These are phyloP conservation scores for Forficula auricularia DNA, from an alignment of 1,140 invertebrate species.

Conservation along the genomic window DNA sequence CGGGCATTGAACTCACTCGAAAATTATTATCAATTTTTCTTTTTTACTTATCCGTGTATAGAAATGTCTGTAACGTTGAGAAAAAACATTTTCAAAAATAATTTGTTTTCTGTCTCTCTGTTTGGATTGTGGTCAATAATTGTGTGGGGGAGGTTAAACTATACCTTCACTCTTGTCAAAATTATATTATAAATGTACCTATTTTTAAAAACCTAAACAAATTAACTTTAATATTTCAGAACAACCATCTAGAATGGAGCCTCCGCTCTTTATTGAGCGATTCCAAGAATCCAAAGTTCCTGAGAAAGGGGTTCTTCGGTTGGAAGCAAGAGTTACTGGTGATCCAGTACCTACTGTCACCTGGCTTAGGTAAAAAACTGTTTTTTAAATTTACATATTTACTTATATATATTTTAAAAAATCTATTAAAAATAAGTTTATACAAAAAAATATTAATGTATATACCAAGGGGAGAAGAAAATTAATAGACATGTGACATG, in stretches of 20 bases:
- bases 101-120: no score
- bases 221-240: constrained; percentile 39
- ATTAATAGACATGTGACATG: no score
- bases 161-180: neutral
- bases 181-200: neutral
- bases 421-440: no score
- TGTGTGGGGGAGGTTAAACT: neutral
- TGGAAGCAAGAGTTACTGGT: constrained; percentile 73
- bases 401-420: neutral
- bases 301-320: constrained; percentile 56
- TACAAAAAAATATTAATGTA: no score
- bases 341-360: constrained; percentile 71
- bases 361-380: constrained; percentile 51
- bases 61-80: no score
- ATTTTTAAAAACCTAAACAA: no score
- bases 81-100: no score
- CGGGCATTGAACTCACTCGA: no score
- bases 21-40: no score
- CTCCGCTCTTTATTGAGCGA: constrained; percentile 69
- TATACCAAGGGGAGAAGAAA: no score
- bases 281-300: constrained; percentile 71
- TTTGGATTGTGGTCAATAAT: no score
- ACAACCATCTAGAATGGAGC: constrained; percentile 48
- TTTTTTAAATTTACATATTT: neutral
- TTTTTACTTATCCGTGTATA: no score